These are phyloP conservation scores for Andinoacara biseriatus DNA, from an alignment of 2,113 vertebrate genomes.

Conservation along the genomic window DNA sequence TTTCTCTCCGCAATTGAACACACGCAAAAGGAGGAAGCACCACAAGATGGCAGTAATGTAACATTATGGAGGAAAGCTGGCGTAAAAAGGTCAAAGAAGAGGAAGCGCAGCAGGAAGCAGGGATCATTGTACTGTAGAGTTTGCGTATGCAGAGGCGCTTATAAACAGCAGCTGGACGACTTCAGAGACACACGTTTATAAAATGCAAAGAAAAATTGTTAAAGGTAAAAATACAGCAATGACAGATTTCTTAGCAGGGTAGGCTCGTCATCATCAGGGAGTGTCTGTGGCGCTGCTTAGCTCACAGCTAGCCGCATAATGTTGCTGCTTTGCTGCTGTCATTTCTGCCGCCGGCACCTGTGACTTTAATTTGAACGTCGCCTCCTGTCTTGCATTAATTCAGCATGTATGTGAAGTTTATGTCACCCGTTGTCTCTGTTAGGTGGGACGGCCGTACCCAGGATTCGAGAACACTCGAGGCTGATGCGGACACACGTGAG, in stretches of 20 bases:
- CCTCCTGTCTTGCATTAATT: neutral
- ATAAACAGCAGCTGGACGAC: neutral
- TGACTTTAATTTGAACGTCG: rapidly evolving
- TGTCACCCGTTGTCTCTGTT: neutral
- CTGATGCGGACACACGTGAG: conserved; percentile 69
- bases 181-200: neutral
- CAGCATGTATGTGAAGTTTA: neutral
- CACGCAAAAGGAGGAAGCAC: rapidly evolving
- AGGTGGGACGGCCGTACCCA: neutral
- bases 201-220: conserved; percentile 30
- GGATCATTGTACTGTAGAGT: neutral
- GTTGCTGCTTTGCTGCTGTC: neutral
- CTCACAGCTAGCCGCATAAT: neutral
- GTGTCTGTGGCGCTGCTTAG: conserved; percentile 12
- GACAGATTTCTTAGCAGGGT: rapidly evolving
- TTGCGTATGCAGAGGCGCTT: no score
- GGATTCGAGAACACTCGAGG: conserved; percentile 35
- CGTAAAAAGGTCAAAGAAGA: neutral
- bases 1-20: neutral
- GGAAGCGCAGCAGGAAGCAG: neutral
- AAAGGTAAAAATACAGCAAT: conserved; percentile 22
- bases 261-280: neutral
- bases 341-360: no score
- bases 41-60: neutral
- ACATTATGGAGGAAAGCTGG: neutral